Base-by-base conservation (phyloP, 35 echinoderm and acorn worm genomes). In the Hemicentrotus pulcherrimus region DNA sequence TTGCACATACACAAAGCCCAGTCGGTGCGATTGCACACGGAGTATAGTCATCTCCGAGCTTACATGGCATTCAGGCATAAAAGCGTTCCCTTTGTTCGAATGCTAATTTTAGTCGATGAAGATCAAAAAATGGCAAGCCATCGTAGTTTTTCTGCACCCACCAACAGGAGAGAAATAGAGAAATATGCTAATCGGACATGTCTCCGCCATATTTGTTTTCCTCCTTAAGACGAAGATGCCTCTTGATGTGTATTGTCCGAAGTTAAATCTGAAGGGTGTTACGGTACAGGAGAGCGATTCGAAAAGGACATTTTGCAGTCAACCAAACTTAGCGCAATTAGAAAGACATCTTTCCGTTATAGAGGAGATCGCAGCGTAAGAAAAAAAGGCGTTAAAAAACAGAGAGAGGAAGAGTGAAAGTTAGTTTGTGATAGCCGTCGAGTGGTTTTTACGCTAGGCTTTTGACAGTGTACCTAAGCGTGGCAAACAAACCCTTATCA, bases 381-480 rank as follows among this genome's bases (percentile, higher is more conserved):
- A 78, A 78, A 24, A 65, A 71, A 28, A 78, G 7, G 22, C 18
- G 14, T 18, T 32, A 90, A 19, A 90, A 32, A 90, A 90, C 32
- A 90, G 18, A 90, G 9, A 90, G 12, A 1, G 9, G 11, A 9
- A 32, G 88, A 78, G 65, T 78, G 65, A 45, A 58, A 93, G 91
- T 93, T 93, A 46, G 91, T 93, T 93, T 58, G 32, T 93, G 91
- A 31, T 93, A 32, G 91, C 48, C 48, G 32, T 93, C 91, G 91
- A 93, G 91, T 93, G 91, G 91, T 31, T 93, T 47, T 93, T 93
- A 58, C 46, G 48, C 91, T 50, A 58, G 91, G 32, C 91, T 93
- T 93, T 93, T 93, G 91, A 58, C 91, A 93, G 91, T 93, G 46
- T 93, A 93, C 46, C 91, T 47, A 31, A 93, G 91, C 48, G 91